These are phyloP conservation scores for Plagodis dolabraria DNA, from an alignment of 2,888 invertebrate species.

Conservation along the genomic window DNA sequence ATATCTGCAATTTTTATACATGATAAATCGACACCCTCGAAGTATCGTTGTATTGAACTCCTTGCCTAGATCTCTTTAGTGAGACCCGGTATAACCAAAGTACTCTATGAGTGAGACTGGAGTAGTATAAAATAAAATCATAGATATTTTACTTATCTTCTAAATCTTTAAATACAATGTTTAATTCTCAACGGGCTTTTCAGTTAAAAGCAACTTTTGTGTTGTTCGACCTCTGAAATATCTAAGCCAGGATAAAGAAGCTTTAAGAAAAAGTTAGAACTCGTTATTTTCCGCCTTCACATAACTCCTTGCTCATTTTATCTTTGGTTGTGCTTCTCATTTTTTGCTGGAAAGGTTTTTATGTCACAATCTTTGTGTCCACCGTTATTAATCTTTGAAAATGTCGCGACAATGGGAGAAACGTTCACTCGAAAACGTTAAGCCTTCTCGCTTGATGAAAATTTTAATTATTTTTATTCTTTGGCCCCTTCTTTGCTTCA, in stretches of 20 bases:
- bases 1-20: too few species aligned
- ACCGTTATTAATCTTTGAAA: conserved; percentile 77
- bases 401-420: conserved; percentile 64
- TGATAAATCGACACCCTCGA: too few species aligned
- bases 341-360: conserved; percentile 67
- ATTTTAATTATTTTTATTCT: conserved; percentile 58
- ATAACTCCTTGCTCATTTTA: conserved; percentile 66
- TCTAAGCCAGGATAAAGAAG: conserved; percentile 14
- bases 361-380: conserved; percentile 74
- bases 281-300: conserved; percentile 46
- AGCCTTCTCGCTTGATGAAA: conserved; percentile 61
- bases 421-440: conserved; percentile 58
- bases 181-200: conserved; percentile 48
- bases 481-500: conserved; percentile 32
- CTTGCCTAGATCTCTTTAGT: too few species aligned
- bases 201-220: conserved; percentile 9
- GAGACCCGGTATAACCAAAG: too few species aligned
- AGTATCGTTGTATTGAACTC: too few species aligned
- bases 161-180: too few species aligned
- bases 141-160: too few species aligned
- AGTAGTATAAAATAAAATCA: too few species aligned
- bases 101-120: too few species aligned
- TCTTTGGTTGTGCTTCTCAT: conserved; percentile 45
- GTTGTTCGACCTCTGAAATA: conserved; percentile 8
- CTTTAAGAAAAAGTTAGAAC: conserved; percentile 24